Evolutionary conservation across 2,113 vertebrate genomes (phyloP).

Genomic region (Camelus bactrianus): DNA sequence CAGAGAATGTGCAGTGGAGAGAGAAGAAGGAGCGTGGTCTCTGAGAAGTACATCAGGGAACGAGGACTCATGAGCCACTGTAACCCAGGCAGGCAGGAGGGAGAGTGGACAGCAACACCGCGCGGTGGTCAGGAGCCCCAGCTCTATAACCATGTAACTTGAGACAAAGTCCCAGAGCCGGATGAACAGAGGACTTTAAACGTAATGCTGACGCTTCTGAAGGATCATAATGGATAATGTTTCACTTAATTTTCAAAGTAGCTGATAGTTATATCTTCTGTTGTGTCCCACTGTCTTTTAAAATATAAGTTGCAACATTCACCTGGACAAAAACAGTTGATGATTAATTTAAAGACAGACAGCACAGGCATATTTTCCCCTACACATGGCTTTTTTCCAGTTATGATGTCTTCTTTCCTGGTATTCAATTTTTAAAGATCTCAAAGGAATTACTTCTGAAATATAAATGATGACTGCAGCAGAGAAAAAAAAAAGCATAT

Average conservation of each 20-base stretch:
- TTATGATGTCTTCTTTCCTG: constrained; percentile 65
- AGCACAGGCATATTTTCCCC: constrained; percentile 7
- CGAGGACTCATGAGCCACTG: background rate
- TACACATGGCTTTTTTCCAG: constrained; percentile 54
- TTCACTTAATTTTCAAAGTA: constrained; percentile 31
- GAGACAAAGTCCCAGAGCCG: background rate
- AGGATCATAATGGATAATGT: background rate
- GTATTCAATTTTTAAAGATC: constrained; percentile 53
- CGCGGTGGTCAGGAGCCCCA: background rate
- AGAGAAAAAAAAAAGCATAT: background rate
- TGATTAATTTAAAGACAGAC: constrained; percentile 65
- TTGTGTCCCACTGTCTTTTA: background rate
- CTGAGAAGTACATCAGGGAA: background rate
- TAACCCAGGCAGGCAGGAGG: background rate
- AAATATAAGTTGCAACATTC: constrained; percentile 19
- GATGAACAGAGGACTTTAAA: background rate
- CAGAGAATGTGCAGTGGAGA: background rate
- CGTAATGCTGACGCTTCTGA: background rate
- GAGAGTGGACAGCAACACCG: background rate
- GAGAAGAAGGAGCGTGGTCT: background rate
- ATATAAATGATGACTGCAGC: background rate
- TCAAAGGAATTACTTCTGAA: constrained; percentile 49
- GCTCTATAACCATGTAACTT: background rate
- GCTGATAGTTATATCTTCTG: background rate
- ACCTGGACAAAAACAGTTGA: constrained; percentile 53